These are phyloP conservation scores for Ferdinandea cuprea DNA, from an alignment of 2,888 invertebrate genomes.

Conservation along the genomic window DNA sequence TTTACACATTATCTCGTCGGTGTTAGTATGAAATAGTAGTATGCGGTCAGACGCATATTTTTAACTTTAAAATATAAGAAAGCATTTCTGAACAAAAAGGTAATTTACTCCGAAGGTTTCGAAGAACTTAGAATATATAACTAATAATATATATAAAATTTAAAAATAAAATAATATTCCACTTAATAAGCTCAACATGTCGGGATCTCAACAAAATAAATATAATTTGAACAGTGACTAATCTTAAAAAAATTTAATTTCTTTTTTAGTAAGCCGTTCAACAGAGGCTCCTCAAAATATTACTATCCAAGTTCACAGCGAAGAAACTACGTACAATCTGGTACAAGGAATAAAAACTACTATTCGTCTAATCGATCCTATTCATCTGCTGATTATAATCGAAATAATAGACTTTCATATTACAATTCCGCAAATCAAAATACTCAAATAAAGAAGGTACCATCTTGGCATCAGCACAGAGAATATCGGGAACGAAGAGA, in stretches of 20 bases:
- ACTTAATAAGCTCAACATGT: too few species aligned
- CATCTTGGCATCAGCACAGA: constrained; percentile 56
- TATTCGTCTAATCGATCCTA: background rate
- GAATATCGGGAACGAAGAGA: constrained; percentile 62
- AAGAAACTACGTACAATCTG: constrained; percentile 31
- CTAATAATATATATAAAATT: too few species aligned
- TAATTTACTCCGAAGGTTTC: too few species aligned
- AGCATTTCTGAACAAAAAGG: too few species aligned
- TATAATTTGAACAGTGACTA: background rate
- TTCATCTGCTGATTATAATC: background rate
- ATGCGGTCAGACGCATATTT: too few species aligned
- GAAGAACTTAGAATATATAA: too few species aligned
- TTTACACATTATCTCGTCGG: too few species aligned
- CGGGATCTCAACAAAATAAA: too few species aligned
- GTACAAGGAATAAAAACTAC: background rate
- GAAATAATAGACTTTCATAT: background rate
- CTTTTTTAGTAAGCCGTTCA: constrained; percentile 33
- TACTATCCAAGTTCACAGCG: constrained; percentile 27
- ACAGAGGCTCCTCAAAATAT: background rate
- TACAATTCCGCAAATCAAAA: background rate
- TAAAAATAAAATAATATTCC: too few species aligned
- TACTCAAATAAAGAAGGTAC: background rate
- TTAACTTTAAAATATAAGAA: too few species aligned
- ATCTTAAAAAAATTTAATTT: background rate
- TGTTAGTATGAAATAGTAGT: too few species aligned